phyloP scores from a whole-genome alignment of 2,113 vertebrate species.

The Pampusana beccarii region DNA sequence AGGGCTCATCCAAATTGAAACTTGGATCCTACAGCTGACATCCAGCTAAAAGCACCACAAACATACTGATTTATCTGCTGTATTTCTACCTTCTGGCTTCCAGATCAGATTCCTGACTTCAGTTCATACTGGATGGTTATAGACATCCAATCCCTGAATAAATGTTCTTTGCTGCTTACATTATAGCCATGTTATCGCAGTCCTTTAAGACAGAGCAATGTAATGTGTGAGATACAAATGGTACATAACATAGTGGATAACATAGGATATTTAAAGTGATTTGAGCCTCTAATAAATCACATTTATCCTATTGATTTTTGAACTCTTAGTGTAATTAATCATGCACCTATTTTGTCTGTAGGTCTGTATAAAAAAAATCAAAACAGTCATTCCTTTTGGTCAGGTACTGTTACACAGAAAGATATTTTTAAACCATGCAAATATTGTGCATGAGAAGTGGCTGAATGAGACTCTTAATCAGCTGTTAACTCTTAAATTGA shows the following conservation, averaged over 20 bases:
- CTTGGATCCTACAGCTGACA: not conserved
- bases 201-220: not conserved
- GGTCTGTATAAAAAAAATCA: not conserved
- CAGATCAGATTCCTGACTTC: not conserved
- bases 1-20: not conserved
- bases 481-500: not conserved
- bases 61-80: not conserved
- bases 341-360: not conserved
- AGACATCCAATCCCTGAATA: not conserved
- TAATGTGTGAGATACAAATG: not conserved
- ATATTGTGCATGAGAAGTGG: not conserved
- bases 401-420: not conserved
- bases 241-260: not conserved
- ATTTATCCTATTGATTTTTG: not conserved
- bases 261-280: not conserved
- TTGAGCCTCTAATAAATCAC: not conserved
- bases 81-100: not conserved
- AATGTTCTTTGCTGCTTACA: not conserved
- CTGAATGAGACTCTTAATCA: not conserved
- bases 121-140: not conserved
- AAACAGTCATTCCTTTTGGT: not conserved
- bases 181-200: not conserved
- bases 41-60: not conserved
- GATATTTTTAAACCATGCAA: not conserved
- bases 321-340: not conserved